Evolutionary conservation across 2,113 vertebrate species (phyloP).

Genomic region (Malurus melanocephalus): DNA sequence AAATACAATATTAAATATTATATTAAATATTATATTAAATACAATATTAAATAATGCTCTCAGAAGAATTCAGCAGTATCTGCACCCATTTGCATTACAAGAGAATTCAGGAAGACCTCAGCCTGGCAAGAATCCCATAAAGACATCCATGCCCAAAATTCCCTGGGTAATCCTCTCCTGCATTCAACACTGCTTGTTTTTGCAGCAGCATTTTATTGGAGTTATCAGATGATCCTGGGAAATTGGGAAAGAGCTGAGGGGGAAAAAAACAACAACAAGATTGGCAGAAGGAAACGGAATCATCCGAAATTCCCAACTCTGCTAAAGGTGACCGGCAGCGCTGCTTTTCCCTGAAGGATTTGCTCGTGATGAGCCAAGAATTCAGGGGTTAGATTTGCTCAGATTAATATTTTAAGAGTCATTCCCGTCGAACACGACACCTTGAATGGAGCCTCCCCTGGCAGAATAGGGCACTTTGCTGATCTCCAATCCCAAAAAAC

Average conservation of each 20-base stretch:
- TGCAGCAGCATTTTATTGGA: not conserved
- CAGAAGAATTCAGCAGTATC: not conserved
- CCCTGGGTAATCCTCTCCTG: not conserved
- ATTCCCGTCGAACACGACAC: not conserved
- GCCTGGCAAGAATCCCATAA: not conserved
- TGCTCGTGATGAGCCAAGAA: not conserved
- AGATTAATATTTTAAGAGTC: not conserved
- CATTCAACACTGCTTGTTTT: not conserved
- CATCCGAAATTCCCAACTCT: not conserved
- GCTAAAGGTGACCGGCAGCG: conserved; percentile 22
- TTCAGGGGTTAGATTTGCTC: not conserved
- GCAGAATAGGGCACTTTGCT: not conserved
- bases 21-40: not conserved
- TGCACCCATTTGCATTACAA: not conserved
- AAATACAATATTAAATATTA: too few species aligned
- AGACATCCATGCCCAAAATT: not conserved
- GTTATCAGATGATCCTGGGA: not conserved
- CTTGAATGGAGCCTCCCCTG: not conserved
- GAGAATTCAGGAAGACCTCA: not conserved
- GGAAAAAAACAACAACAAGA: not conserved
- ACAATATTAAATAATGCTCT: not conserved
- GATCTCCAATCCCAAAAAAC: not conserved
- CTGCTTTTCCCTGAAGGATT: not conserved
- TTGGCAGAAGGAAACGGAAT: not conserved
- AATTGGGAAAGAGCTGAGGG: not conserved